phyloP scores from a whole-genome alignment of 1,140 invertebrate genomes.

The Neodiprion lecontei region DNA sequence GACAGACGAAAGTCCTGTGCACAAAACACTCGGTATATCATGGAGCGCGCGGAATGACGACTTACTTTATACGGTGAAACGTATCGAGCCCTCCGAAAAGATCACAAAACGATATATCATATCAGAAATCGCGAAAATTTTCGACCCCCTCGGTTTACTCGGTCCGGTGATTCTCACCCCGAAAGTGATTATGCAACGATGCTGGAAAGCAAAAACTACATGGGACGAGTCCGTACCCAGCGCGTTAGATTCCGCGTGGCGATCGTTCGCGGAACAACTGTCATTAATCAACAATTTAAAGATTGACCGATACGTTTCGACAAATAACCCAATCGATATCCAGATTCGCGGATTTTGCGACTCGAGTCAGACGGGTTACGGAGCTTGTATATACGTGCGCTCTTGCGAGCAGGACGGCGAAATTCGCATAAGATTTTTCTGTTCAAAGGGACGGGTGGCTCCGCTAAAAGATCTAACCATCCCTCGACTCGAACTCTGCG shows the following conservation, averaged over 20 bases:
- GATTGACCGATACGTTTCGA: slow-evolving; percentile 20
- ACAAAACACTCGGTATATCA: slow-evolving; percentile 17
- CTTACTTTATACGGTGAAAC: slow-evolving; percentile 21
- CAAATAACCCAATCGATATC: slow-evolving; percentile 20
- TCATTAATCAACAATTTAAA: slow-evolving; percentile 24
- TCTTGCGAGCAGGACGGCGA: background rate
- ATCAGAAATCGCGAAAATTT: slow-evolving; percentile 25
- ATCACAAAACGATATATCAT: slow-evolving; percentile 31
- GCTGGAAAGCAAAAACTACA: slow-evolving; percentile 30
- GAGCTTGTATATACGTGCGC: slow-evolving; percentile 6
- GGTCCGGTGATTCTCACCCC: slow-evolving; percentile 31
- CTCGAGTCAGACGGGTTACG: background rate
- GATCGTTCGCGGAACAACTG: slow-evolving; percentile 6
- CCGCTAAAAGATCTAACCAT: slow-evolving; percentile 19
- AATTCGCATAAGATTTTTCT: background rate
- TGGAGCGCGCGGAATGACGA: slow-evolving; percentile 21
- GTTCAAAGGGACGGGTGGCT: background rate
- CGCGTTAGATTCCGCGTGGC: slow-evolving; percentile 23
- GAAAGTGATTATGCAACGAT: slow-evolving; percentile 34
- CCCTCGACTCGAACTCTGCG: slow-evolving; percentile 26
- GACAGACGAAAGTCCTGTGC: slow-evolving; percentile 6
- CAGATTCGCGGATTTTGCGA: slow-evolving; percentile 8
- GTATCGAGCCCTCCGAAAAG: slow-evolving; percentile 1
- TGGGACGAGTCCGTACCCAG: slow-evolving; percentile 32
- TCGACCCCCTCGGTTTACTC: slow-evolving; percentile 36